A percentile compares a stretch with the other conserved stretches of the same genome.
Evolutionary conservation across 2,113 vertebrate genomes (phyloP).

Genomic region (Amphiprion ocellaris): DNA sequence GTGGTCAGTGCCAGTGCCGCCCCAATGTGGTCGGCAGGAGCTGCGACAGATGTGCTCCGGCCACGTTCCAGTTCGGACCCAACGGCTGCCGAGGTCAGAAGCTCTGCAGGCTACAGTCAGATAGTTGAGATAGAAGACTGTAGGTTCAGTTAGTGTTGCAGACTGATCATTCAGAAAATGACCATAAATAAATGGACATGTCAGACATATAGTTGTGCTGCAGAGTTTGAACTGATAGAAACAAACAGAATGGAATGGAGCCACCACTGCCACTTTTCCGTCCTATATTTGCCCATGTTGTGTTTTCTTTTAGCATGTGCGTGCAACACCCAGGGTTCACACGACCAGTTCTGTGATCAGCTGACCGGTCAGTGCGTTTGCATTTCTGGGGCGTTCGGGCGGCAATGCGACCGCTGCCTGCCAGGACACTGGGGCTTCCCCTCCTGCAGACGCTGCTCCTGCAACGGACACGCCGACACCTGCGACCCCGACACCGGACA

Average conservation of each 20-base stretch:
- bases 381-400: conserved; percentile 86
- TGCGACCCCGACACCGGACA: conserved; percentile 88
- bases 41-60: conserved; percentile 90
- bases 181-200: no score
- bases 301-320: conserved; percentile 85
- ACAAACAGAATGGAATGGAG: no score
- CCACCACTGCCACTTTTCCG: no score
- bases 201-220: no score
- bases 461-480: conserved; percentile 90
- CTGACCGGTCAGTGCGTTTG: conserved; percentile 93
- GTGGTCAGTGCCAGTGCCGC: conserved; percentile 95
- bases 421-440: conserved; percentile 96
- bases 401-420: conserved; percentile 92
- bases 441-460: conserved; percentile 90
- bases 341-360: conserved; percentile 87
- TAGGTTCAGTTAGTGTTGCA: no score
- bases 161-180: no score
- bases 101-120: no score
- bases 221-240: no score
- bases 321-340: conserved; percentile 90
- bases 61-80: conserved; percentile 94
- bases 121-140: no score
- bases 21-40: conserved; percentile 91
- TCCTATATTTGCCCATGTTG: background rate
- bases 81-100: conserved; percentile 89